Conservation (phyloP, 1,140 invertebrate species). For the Brachionus asplanchnoidis region DNA sequence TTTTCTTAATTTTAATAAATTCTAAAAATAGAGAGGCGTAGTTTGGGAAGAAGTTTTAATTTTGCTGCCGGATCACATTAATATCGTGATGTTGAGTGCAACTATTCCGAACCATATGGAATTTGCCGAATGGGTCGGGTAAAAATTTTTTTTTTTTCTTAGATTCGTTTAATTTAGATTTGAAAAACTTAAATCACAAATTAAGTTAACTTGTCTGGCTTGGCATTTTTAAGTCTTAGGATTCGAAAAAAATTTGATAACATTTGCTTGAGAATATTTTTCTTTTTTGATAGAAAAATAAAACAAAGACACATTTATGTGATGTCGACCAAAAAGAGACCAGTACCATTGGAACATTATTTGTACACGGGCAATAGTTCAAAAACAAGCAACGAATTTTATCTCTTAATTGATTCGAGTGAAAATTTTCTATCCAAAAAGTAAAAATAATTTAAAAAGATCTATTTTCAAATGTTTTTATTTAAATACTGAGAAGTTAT, state of each 20-base stretch:
- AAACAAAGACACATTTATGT: conserved; percentile 71
- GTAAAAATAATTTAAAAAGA: background rate
- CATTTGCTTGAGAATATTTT: background rate
- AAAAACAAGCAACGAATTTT: conserved; percentile 72
- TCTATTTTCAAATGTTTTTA: background rate
- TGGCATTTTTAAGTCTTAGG: background rate
- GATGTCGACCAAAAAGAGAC: conserved; percentile 82
- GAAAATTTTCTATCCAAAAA: conserved; percentile 48
- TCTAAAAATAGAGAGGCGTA: conserved; percentile 72
- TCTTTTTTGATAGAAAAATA: conserved; percentile 8
- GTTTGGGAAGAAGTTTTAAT: conserved; percentile 99
- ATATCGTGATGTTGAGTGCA: conserved; percentile 92
- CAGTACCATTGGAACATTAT: conserved; percentile 89
- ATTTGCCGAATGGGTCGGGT: conserved; percentile 95
- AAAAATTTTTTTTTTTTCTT: conserved; percentile 45
- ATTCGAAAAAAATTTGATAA: background rate
- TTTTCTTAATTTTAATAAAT: background rate
- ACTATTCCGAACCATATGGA: conserved; percentile 94
- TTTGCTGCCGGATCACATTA: conserved; percentile 84
- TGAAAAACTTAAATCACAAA: background rate
- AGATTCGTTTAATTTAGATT: background rate
- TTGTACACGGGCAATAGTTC: conserved; percentile 79
- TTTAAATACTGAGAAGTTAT: conserved; percentile 50
- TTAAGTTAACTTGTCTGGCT: background rate
- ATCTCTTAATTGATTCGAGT: conserved; percentile 72